Percentiles rank a stretch among this genome's conserved stretches.
Evolutionary conservation across 2,888 invertebrate species (phyloP).

Genomic region (Polia nebulosa): DNA sequence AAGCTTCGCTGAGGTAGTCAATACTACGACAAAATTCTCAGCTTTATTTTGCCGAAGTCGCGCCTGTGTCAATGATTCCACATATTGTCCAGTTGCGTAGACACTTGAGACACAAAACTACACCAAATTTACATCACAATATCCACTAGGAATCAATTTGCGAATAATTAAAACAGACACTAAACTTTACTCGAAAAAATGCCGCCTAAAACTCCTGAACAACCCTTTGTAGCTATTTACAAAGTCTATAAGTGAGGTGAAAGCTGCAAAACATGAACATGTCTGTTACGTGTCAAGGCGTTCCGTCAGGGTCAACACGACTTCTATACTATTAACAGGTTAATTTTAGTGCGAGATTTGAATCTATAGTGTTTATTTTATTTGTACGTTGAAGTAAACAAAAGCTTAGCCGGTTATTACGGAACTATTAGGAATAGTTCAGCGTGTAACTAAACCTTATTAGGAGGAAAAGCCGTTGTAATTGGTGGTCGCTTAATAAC

Average conservation of each 20-base stretch:
- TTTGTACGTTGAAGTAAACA: conserved; percentile 21
- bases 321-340: conserved; percentile 39
- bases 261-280: conserved; percentile 40
- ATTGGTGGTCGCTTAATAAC: conserved; percentile 32
- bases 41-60: no score
- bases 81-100: no score
- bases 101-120: no score
- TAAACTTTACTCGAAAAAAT: no score
- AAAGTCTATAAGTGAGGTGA: conserved; percentile 32
- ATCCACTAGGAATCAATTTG: no score
- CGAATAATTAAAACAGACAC: no score
- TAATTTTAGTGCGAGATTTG: conserved; percentile 38
- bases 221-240: conserved; percentile 39
- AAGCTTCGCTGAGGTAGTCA: no score
- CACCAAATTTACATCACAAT: no score
- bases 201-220: no score
- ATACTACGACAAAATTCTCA: no score
- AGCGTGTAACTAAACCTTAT: conserved; percentile 8
- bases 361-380: conserved; percentile 34
- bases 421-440: conserved; percentile 27
- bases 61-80: no score
- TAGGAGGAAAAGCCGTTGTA: conserved; percentile 18
- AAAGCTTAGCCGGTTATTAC: conserved; percentile 23
- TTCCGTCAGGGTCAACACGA: conserved; percentile 32
- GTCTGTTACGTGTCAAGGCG: conserved; percentile 34